Conservation (phyloP, 2,797 vertebrate species). For the Crossoptilon crossoptilon region DNA sequence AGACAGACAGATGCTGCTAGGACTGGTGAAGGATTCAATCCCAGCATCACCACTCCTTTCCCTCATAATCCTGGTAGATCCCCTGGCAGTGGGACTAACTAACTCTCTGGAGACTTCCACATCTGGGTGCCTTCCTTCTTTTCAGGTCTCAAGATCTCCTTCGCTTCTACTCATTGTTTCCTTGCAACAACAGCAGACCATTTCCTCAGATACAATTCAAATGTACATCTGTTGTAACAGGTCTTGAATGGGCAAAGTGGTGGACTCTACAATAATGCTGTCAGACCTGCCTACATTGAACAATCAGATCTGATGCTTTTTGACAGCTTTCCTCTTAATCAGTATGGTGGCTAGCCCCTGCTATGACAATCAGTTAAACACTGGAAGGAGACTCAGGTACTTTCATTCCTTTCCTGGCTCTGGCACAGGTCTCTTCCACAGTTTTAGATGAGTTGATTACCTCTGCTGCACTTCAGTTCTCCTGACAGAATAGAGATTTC, state of each 20-base stretch:
- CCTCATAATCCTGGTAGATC: neutral
- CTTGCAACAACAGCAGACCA: neutral
- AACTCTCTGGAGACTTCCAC: neutral
- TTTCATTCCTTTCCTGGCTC: neutral
- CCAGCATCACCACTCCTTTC: neutral
- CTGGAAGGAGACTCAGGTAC: neutral
- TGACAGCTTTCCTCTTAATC: neutral
- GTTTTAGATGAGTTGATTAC: neutral
- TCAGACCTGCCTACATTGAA: accelerated
- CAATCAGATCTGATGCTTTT: neutral
- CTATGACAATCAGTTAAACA: neutral
- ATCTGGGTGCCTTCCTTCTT: accelerated
- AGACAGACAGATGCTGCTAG: neutral
- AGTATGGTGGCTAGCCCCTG: neutral
- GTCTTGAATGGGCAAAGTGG: neutral
- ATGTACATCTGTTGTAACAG: neutral
- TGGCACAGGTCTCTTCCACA: neutral
- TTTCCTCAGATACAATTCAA: neutral
- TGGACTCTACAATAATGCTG: accelerated
- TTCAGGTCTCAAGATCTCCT: neutral
- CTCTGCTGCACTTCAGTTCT: neutral
- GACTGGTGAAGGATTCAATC: neutral
- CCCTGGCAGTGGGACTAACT: accelerated
- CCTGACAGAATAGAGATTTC: neutral
- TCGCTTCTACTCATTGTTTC: neutral